These are phyloP conservation scores for Boleophthalmus pectinirostris DNA, from an alignment of 2,113 vertebrate genomes.

Conservation along the genomic window DNA sequence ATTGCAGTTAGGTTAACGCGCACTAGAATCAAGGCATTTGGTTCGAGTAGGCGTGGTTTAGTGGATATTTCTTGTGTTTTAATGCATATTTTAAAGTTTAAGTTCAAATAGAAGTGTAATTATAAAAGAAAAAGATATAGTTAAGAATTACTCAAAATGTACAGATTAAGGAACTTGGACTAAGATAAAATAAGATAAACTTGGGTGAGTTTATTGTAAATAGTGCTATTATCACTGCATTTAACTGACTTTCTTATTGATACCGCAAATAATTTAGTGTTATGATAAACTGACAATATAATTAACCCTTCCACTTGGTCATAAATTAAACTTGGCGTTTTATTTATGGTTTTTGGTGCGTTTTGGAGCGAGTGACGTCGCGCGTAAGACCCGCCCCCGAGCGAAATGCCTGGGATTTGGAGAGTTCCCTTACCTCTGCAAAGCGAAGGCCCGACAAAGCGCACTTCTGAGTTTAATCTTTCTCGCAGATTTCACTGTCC, in stretches of 20 bases:
- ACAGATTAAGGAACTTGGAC: too few relatives aligned
- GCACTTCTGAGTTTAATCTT: conserved; percentile 71
- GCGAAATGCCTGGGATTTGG: neutral
- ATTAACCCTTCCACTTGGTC: neutral
- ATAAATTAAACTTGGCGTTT: too few relatives aligned
- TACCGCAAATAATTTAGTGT: neutral
- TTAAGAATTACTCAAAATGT: too few relatives aligned
- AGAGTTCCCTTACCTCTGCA: conserved; percentile 56
- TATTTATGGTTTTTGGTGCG: neutral
- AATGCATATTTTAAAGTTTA: too few relatives aligned
- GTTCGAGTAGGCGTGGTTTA: neutral
- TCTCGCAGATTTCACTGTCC: conserved; percentile 57
- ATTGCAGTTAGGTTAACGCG: conserved; percentile 36
- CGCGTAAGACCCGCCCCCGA: neutral
- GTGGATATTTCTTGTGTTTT: neutral
- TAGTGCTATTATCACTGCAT: too few relatives aligned
- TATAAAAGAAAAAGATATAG: neutral
- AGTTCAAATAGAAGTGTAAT: neutral
- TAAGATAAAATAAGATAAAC: too few relatives aligned
- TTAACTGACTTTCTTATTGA: neutral
- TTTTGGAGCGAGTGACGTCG: neutral
- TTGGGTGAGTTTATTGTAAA: too few relatives aligned
- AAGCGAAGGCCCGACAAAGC: conserved; percentile 70
- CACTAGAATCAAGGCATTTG: neutral
- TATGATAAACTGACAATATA: neutral